phyloP scores from a whole-genome alignment of 2,113 vertebrate genomes.

The Leptodactylus fuscus region DNA sequence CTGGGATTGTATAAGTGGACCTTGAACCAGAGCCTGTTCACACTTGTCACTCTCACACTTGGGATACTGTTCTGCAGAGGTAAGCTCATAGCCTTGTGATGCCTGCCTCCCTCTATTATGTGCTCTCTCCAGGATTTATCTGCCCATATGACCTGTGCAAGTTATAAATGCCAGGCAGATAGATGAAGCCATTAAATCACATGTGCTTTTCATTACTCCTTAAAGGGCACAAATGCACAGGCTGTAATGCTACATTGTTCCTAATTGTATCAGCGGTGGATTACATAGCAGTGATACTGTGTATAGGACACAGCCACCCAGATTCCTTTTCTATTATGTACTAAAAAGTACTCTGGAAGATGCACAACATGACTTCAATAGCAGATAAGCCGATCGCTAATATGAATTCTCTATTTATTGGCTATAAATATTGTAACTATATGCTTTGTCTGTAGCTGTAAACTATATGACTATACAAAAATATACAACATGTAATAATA shows the following conservation, averaged over 20 bases:
- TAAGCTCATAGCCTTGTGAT: slow-evolving; percentile 12
- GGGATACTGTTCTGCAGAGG: slow-evolving; percentile 46
- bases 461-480: neutral
- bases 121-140: neutral
- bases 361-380: too few relatives aligned
- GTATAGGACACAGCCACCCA: neutral
- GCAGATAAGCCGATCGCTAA: too few relatives aligned
- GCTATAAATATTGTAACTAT: too few relatives aligned
- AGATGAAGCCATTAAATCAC: slow-evolving; percentile 19
- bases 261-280: slow-evolving; percentile 23
- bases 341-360: neutral
- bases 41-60: slow-evolving; percentile 28
- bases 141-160: slow-evolving; percentile 2
- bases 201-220: slow-evolving; percentile 13
- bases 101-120: neutral
- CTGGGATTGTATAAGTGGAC: slow-evolving; percentile 24
- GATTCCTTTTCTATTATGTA: neutral
- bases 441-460: neutral
- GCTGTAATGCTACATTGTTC: slow-evolving; percentile 1
- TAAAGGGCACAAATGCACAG: neutral
- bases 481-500: neutral
- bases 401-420: too few relatives aligned
- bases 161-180: neutral
- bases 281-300: neutral
- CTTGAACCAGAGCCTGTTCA: slow-evolving; percentile 11